A percentile compares a stretch with the other conserved stretches of the same genome.
These are phyloP conservation scores for Ptychochromis oligacanthus DNA, from an alignment of 2,113 vertebrate species.

Conservation along the genomic window DNA sequence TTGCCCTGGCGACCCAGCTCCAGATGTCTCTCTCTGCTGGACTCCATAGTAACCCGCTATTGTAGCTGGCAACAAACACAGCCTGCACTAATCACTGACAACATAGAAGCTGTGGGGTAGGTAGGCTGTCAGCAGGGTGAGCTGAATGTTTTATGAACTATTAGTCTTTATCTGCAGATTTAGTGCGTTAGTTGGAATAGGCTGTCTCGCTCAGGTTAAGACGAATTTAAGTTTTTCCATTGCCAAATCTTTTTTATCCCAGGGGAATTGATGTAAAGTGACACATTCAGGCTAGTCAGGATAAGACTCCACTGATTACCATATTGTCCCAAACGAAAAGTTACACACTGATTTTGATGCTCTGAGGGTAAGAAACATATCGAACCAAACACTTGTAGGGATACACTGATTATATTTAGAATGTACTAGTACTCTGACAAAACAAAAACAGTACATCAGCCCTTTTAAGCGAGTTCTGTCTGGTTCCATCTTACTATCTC, in stretches of 20 bases:
- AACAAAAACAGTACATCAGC: neutral
- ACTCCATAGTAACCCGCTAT: slow-evolving; percentile 41
- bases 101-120: slow-evolving; percentile 41
- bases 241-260: slow-evolving; percentile 3
- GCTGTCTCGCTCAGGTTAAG: neutral
- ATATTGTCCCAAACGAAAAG: slow-evolving; percentile 5
- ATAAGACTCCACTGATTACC: neutral
- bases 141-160: slow-evolving; percentile 8
- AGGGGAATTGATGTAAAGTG: neutral
- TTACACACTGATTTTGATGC: neutral
- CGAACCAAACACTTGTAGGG: neutral
- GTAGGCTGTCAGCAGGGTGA: slow-evolving; percentile 32
- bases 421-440: neutral
- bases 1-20: slow-evolving; percentile 50
- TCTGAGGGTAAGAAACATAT: slow-evolving; percentile 6
- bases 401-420: neutral
- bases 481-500: neutral
- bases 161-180: slow-evolving; percentile 27
- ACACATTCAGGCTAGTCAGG: neutral
- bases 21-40: slow-evolving; percentile 71
- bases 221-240: neutral
- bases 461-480: neutral
- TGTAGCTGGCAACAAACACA: slow-evolving; percentile 46
- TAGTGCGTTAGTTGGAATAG: neutral
- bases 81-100: slow-evolving; percentile 58